phyloP scores from a whole-genome alignment of 2,113 vertebrate genomes.

The Calidris pygmaea region DNA sequence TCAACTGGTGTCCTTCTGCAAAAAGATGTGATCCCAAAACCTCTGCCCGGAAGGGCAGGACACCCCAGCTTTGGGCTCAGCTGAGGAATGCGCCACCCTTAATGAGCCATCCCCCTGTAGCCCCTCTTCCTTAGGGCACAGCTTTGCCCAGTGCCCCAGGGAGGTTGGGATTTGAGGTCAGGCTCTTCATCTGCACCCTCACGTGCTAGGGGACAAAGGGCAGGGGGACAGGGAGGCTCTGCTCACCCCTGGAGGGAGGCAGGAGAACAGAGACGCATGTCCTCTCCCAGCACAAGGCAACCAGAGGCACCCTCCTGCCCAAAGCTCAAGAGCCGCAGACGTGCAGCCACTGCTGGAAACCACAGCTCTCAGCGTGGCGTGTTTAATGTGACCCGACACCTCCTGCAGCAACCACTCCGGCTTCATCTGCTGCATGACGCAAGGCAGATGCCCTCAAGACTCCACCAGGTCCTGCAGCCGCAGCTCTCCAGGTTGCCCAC shows the following conservation, averaged over 20 bases:
- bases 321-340: rapidly evolving
- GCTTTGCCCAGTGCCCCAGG: neutral
- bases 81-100: neutral
- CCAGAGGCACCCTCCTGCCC: rapidly evolving
- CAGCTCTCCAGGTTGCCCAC: neutral
- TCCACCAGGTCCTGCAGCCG: neutral
- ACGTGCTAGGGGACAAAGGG: neutral
- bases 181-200: neutral
- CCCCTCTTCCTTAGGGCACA: neutral
- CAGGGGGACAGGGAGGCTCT: neutral
- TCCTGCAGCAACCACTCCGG: neutral
- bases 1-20: neutral
- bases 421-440: neutral
- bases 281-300: neutral
- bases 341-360: neutral
- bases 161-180: neutral
- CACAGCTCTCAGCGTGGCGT: rapidly evolving
- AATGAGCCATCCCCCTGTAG: rapidly evolving
- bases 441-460: neutral
- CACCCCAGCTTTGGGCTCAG: neutral
- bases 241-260: neutral
- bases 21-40: neutral
- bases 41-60: neutral
- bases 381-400: neutral
- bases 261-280: rapidly evolving